Evolutionary conservation across 2,797 vertebrate genomes (phyloP).

Genomic region (Pampus argenteus): DNA sequence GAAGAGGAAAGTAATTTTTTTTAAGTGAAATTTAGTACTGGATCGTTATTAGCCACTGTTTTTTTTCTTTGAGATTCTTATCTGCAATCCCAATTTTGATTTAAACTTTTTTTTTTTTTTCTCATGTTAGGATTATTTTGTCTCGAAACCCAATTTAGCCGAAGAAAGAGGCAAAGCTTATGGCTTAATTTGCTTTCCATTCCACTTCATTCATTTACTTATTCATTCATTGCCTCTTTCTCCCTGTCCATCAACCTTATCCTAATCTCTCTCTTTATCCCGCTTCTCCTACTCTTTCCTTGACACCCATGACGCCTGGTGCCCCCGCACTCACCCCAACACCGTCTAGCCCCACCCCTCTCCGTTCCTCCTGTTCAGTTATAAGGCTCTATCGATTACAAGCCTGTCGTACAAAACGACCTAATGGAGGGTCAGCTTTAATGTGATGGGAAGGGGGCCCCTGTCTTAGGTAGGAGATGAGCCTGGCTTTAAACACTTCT

Average conservation of each 20-base stretch:
- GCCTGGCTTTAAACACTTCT: conserved; percentile 74
- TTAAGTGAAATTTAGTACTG: conserved; percentile 52
- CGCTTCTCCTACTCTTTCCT: conserved; percentile 53
- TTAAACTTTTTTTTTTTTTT: conserved; percentile 25
- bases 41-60: conserved; percentile 53
- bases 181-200: conserved; percentile 72
- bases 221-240: conserved; percentile 81
- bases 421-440: conserved; percentile 95
- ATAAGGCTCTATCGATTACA: conserved; percentile 92
- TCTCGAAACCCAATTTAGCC: conserved; percentile 62
- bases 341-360: conserved; percentile 45
- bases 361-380: conserved; percentile 69
- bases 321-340: conserved; percentile 61
- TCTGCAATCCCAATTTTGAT: conserved; percentile 59
- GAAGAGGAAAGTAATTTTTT: conserved; percentile 51
- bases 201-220: conserved; percentile 73
- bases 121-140: conserved; percentile 52
- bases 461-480: conserved; percentile 85
- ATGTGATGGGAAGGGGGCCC: conserved; percentile 88
- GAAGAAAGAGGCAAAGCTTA: conserved; percentile 58
- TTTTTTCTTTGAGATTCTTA: conserved; percentile 67
- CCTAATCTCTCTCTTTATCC: conserved; percentile 77
- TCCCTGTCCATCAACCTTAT: conserved; percentile 78
- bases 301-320: conserved; percentile 70
- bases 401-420: conserved; percentile 88